Evolutionary conservation across 2,113 vertebrate species (phyloP), one percentile per base, ranked within the genome.

Genomic region (Hippopotamus amphibius): DNA sequence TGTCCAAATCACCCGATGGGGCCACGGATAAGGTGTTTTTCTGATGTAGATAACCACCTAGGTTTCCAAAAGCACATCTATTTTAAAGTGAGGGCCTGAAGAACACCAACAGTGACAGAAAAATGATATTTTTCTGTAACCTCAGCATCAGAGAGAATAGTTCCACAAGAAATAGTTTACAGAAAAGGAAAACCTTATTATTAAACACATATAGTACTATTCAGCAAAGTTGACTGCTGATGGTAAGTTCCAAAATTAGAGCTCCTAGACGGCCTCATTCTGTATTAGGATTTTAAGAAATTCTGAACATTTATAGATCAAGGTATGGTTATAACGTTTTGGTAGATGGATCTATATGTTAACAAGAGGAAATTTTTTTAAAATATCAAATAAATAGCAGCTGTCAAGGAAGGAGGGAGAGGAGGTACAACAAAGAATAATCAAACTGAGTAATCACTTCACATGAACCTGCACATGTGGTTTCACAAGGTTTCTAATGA

Each of bases 111-210:
- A 83, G 48, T 88, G 95, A 97, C 84, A 98, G 28, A 87, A 72
- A 97, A 97, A 95, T 72, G 0, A 0, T 96, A 96, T 74, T 97
- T 96, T 97, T 97, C 93, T 59, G 76, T 97, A 96, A 94, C 88
- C 88, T 97, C 97, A 95, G 55, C 93, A 98, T 90, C 65, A 79
- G 7, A 92, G 80, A 50, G 10, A 97, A 94, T 26, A 92, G 61
- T 68, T 98, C 28, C 1, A 1, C 50, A 97, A 96, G 69, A 97
- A 97, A 85, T 86, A 81, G 41, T 95, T 93, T 41, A 91, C 63
- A 94, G 53, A 94, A 97, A 94, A 0, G 0, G 85, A 85, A 97
- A 84, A 71, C 46, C 88, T 84, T 91, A 93, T 71, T 59, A 97
- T 89, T 95, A 97, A 95, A 80, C 53, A 93, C 61, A 97, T 46